These are phyloP conservation scores for Drosophila kohkoa DNA, from an alignment of 1,140 invertebrate genomes.

Conservation along the genomic window DNA sequence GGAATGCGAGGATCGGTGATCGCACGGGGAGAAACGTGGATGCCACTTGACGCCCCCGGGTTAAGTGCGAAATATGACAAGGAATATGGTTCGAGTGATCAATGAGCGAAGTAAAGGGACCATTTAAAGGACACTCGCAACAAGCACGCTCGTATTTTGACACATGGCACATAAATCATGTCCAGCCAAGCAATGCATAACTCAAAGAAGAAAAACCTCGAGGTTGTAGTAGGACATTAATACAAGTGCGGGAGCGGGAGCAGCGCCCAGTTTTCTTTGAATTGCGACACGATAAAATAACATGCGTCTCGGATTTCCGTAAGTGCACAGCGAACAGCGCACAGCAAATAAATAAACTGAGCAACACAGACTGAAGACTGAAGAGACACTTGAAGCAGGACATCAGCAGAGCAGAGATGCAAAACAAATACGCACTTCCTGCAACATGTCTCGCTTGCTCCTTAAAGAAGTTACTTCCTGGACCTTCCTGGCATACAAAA, in stretches of 20 bases:
- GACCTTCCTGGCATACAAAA: constrained; percentile 3
- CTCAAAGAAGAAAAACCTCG: neutral
- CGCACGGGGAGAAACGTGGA: neutral
- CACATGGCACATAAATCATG: constrained; percentile 77
- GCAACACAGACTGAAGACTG: neutral
- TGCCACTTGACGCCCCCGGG: constrained; percentile 69
- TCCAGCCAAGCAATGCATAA: constrained; percentile 65
- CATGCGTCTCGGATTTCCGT: constrained; percentile 76
- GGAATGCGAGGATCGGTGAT: constrained; percentile 35
- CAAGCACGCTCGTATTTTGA: constrained; percentile 73
- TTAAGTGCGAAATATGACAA: constrained; percentile 75
- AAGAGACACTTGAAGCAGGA: constrained; percentile 24
- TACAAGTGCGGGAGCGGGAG: constrained; percentile 21
- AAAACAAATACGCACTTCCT: constrained; percentile 82
- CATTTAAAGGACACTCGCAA: constrained; percentile 28
- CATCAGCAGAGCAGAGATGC: constrained; percentile 45
- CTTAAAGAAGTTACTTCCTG: constrained; percentile 79
- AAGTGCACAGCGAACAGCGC: neutral
- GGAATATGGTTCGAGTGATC: constrained; percentile 20
- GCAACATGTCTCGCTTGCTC: constrained; percentile 25
- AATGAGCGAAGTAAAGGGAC: neutral
- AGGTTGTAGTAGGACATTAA: constrained; percentile 17
- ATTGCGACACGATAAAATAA: constrained; percentile 82
- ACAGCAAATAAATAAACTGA: constrained; percentile 70
- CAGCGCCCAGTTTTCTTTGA: constrained; percentile 63